phyloP scores from a whole-genome alignment of 2,888 invertebrate genomes.

The Pecten maximus region DNA sequence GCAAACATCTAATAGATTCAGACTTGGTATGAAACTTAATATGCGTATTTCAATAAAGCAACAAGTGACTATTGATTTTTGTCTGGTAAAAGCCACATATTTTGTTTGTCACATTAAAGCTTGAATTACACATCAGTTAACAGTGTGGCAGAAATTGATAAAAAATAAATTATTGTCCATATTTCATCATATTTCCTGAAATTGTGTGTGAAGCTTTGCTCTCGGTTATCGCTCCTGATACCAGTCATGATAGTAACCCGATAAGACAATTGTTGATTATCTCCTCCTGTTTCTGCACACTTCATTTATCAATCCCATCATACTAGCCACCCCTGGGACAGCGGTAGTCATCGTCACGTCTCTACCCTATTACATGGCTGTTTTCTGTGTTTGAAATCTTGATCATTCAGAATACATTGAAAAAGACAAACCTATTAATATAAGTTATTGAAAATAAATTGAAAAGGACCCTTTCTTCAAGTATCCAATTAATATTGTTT shows the following conservation, averaged over 20 bases:
- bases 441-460: background rate
- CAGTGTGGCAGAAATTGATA: background rate
- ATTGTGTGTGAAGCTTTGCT: background rate
- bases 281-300: slow-evolving; percentile 2
- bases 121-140: background rate
- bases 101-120: background rate
- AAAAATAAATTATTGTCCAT: background rate
- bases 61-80: background rate
- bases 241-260: background rate
- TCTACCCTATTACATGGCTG: background rate
- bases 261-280: slow-evolving; percentile 21
- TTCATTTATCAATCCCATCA: slow-evolving; percentile 32
- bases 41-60: background rate
- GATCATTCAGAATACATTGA: background rate
- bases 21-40: background rate
- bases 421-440: background rate
- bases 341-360: background rate
- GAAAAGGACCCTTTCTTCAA: background rate
- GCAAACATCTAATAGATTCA: background rate
- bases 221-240: background rate
- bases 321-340: background rate
- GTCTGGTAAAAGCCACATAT: background rate
- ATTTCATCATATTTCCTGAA: background rate
- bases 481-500: background rate
- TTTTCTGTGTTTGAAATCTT: background rate